Percentiles rank a stretch among this genome's conserved stretches.
Evolutionary conservation across 2,888 invertebrate species (phyloP).

Genomic region (Drosophila infuscata): DNA sequence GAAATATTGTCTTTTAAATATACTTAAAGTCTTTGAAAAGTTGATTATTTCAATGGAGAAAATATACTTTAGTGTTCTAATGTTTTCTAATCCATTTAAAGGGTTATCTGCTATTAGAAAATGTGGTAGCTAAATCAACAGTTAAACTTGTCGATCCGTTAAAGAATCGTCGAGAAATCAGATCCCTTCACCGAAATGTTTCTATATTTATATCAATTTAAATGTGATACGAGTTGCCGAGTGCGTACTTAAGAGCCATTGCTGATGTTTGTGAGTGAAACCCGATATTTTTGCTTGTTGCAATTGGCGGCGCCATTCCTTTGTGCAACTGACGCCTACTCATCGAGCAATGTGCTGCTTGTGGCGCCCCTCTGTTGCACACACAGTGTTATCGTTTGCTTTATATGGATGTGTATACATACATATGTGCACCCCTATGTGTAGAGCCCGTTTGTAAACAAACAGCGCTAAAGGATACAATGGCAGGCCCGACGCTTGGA

Average conservation of each 20-base stretch:
- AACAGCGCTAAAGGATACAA: slow-evolving; percentile 52
- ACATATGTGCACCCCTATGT: slow-evolving; percentile 12
- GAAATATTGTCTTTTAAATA: background rate
- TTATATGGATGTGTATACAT: background rate
- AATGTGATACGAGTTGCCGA: slow-evolving; percentile 56
- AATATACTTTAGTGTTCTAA: background rate
- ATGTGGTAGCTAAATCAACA: slow-evolving; percentile 1
- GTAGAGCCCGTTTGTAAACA: slow-evolving; percentile 55
- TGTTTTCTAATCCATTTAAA: background rate
- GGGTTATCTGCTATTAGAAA: background rate
- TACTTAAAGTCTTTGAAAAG: background rate
- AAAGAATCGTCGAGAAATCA: background rate
- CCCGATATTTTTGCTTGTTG: slow-evolving; percentile 61
- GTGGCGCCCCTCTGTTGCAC: slow-evolving; percentile 19
- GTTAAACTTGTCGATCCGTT: slow-evolving; percentile 6
- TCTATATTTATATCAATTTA: slow-evolving; percentile 67
- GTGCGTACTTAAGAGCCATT: slow-evolving; percentile 35
- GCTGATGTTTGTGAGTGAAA: slow-evolving; percentile 40
- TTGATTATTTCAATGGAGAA: background rate
- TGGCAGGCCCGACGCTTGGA: slow-evolving; percentile 52
- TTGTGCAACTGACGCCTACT: slow-evolving; percentile 66
- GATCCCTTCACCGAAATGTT: slow-evolving; percentile 28
- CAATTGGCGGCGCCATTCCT: slow-evolving; percentile 57
- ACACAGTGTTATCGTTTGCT: slow-evolving; percentile 55
- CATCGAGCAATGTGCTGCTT: slow-evolving; percentile 44